Base-by-base conservation (phyloP, 2,113 vertebrate species). In the Psittacula cyanocephala region DNA sequence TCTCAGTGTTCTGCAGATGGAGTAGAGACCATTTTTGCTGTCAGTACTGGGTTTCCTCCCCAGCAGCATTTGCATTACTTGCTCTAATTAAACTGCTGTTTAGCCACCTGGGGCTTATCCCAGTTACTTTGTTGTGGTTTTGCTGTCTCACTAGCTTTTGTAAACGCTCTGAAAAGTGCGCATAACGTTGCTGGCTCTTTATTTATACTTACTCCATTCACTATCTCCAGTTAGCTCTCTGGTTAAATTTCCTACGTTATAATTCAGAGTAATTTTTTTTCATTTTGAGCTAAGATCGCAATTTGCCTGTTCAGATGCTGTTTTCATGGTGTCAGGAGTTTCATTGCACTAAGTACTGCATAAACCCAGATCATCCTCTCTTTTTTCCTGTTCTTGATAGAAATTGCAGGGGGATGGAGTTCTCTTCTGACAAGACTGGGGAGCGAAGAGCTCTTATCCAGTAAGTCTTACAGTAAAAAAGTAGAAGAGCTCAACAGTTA, bases 1-100 rank as follows among this genome's bases (percentile, higher is more conserved):
- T 4, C 3, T 5, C 39, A 19, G 55, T 10, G 28, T 55, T 69
- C 25, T 41, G 20, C 63, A 31, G 15, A 60, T n/a, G 28, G 41
- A 62, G 22, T 6, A 57, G 25, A 7, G 35, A 2, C 49, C 0
- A 0, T 11, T 55, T 35, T 10, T 64, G 70, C 44, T 69, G 77
- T 65, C 28, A 13, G 3, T 17, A 3, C 18, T 37, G 35, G 15
- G 19, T 78, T 81, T 83, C 24, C 74, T 68, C 67, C 27, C 33
- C 44, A 62, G 74, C 69, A 85, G 50, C 19, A 6, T 93, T 79
- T 52, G 35, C 5, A 7, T 72, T 62, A 27, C 52, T 55, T 35
- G 60, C 71, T 86, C 77, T 77, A 79, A 93, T 88, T 82, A 44
- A 70, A 1, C 70, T 50, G 43, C 59, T 91, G 24, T 43, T 91